phyloP scores from a whole-genome alignment of 2,888 invertebrate genomes.

The Leptinotarsa haldemani region DNA sequence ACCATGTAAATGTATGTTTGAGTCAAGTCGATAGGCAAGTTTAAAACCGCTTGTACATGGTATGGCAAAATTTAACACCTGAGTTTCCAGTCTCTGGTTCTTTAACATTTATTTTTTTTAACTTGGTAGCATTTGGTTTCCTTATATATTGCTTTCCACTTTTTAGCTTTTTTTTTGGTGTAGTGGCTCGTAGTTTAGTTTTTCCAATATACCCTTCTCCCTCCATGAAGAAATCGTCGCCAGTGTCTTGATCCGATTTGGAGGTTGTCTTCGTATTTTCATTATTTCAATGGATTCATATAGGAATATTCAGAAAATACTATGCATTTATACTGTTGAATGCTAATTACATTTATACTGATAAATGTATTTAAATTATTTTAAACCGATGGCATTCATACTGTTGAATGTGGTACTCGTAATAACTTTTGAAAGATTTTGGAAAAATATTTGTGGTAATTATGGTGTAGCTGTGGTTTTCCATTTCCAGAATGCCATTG shows the following conservation, averaged over 20 bases:
- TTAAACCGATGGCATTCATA: constrained; percentile 25
- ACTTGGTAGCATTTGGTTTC: constrained; percentile 59
- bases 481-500: constrained; percentile 17
- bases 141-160: constrained; percentile 51
- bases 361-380: constrained; percentile 12
- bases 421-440: constrained; percentile 13
- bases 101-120: constrained; percentile 49
- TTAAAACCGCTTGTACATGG: constrained; percentile 56
- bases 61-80: constrained; percentile 64
- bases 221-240: constrained; percentile 45
- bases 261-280: constrained; percentile 8
- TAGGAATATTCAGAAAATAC: background rate
- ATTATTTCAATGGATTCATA: constrained; percentile 4
- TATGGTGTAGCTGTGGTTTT: constrained; percentile 17
- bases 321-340: constrained; percentile 40
- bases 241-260: constrained; percentile 19
- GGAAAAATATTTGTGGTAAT: background rate
- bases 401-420: constrained; percentile 27
- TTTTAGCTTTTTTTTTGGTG: constrained; percentile 46
- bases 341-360: constrained; percentile 36
- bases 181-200: constrained; percentile 49
- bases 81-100: constrained; percentile 66
- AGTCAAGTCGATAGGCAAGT: constrained; percentile 49
- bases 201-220: constrained; percentile 53
- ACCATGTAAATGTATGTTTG: constrained; percentile 35